These are phyloP conservation scores for Amphipyra berbera DNA, from an alignment of 2,888 invertebrate genomes.

Conservation along the genomic window DNA sequence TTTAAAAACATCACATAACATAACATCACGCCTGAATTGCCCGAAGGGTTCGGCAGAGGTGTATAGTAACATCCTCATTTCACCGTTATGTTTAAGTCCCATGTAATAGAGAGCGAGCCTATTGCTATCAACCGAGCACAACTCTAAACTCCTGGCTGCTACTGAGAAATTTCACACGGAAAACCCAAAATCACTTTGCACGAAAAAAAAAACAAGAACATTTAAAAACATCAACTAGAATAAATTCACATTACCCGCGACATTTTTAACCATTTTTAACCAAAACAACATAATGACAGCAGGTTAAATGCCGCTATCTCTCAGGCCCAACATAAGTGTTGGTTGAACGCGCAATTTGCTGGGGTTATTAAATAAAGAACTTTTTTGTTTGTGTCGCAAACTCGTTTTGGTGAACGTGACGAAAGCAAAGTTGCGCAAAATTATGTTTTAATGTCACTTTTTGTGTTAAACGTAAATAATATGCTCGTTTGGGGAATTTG, in stretches of 20 bases:
- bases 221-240: no score
- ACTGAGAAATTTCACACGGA: no score
- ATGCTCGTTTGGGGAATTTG: slow-evolving; percentile 5
- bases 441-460: slow-evolving; percentile 52
- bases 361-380: slow-evolving; percentile 64
- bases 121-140: no score
- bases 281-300: slow-evolving; percentile 27
- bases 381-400: slow-evolving; percentile 59
- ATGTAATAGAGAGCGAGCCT: no score
- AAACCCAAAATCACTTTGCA: no score
- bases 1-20: no score
- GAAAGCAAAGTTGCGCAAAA: slow-evolving; percentile 43
- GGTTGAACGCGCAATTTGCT: slow-evolving; percentile 60
- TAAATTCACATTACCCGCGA: background rate
- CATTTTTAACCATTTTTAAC: slow-evolving; percentile 27
- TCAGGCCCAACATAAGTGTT: slow-evolving; percentile 56
- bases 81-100: no score
- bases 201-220: no score
- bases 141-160: no score
- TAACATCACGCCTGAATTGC: no score
- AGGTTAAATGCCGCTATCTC: slow-evolving; percentile 27
- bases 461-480: slow-evolving; percentile 47
- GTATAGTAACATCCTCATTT: no score
- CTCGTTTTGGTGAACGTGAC: slow-evolving; percentile 59
- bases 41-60: no score